Percentiles rank a stretch among this genome's conserved stretches.
These are phyloP conservation scores for Apeltes quadracus DNA, from an alignment of 2,113 vertebrate genomes.

Conservation along the genomic window DNA sequence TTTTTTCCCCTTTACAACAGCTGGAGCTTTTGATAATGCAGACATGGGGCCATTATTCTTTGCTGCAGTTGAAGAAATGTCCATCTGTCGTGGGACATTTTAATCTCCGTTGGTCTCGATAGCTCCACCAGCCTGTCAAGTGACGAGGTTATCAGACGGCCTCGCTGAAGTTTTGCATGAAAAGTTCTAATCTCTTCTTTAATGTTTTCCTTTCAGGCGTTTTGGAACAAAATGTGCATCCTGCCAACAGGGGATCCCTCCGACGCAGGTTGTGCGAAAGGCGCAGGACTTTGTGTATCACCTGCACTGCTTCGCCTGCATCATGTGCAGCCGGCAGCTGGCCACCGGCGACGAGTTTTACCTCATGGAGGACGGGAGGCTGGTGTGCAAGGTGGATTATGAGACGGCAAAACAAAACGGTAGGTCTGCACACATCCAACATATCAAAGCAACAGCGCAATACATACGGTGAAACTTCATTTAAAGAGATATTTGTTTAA, in stretches of 20 bases:
- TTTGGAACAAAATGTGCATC: slow-evolving; percentile 99
- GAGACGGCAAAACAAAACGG: slow-evolving; percentile 98
- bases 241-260: slow-evolving; percentile 98
- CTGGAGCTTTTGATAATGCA: slow-evolving; percentile 56
- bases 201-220: slow-evolving; percentile 81
- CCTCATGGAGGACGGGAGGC: slow-evolving; percentile 97
- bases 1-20: slow-evolving; percentile 53
- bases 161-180: neutral
- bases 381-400: slow-evolving; percentile 99
- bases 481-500: neutral
- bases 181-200: slow-evolving; percentile 18
- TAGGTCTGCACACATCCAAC: slow-evolving; percentile 60
- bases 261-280: slow-evolving; percentile 97
- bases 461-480: neutral
- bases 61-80: slow-evolving; percentile 48
- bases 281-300: slow-evolving; percentile 99
- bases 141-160: slow-evolving; percentile 18
- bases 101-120: slow-evolving; percentile 42
- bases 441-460: neutral
- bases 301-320: slow-evolving; percentile 97
- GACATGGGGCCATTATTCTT: slow-evolving; percentile 54
- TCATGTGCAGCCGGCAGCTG: slow-evolving; percentile 97
- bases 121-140: slow-evolving; percentile 29
- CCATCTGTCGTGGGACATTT: slow-evolving; percentile 51
- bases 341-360: slow-evolving; percentile 98